Conservation (phyloP, 2,888 invertebrate genomes). For the Luperina nickerlii region DNA sequence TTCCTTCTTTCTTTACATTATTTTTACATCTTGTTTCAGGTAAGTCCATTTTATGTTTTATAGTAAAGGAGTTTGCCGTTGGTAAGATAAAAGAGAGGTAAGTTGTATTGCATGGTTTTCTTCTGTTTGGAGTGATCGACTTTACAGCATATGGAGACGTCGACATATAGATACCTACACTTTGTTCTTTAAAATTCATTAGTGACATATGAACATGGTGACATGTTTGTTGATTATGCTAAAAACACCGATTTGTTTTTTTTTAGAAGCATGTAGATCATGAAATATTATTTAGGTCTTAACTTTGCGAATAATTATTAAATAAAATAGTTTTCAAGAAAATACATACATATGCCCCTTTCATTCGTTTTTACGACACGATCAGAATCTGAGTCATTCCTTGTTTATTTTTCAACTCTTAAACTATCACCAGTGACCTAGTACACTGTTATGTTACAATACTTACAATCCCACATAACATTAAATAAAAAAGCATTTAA, state of each 20-base stretch:
- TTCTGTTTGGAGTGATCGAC: background rate
- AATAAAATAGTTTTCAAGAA: background rate
- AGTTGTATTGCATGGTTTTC: slow-evolving; percentile 47
- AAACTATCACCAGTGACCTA: background rate
- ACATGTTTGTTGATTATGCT: background rate
- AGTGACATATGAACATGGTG: too few relatives aligned
- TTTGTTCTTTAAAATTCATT: background rate
- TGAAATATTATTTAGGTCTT: background rate
- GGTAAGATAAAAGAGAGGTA: slow-evolving; percentile 40
- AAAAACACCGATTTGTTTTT: background rate
- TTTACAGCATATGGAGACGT: background rate
- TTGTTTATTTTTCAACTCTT: background rate
- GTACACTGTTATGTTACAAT: slow-evolving; percentile 18
- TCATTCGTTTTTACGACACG: background rate
- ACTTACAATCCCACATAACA: slow-evolving; percentile 19
- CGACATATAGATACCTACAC: background rate
- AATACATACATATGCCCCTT: background rate
- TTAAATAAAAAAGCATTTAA: slow-evolving; percentile 24
- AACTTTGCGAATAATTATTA: too few relatives aligned
- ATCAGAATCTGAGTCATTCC: background rate
- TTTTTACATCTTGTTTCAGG: slow-evolving; percentile 67
- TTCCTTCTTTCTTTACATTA: slow-evolving; percentile 48
- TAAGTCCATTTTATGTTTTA: slow-evolving; percentile 65
- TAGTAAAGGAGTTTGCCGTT: slow-evolving; percentile 24
- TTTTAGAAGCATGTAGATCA: background rate